Evolutionary conservation across 2,113 vertebrate species (phyloP).

Genomic region (Poicephalus meyeri): DNA sequence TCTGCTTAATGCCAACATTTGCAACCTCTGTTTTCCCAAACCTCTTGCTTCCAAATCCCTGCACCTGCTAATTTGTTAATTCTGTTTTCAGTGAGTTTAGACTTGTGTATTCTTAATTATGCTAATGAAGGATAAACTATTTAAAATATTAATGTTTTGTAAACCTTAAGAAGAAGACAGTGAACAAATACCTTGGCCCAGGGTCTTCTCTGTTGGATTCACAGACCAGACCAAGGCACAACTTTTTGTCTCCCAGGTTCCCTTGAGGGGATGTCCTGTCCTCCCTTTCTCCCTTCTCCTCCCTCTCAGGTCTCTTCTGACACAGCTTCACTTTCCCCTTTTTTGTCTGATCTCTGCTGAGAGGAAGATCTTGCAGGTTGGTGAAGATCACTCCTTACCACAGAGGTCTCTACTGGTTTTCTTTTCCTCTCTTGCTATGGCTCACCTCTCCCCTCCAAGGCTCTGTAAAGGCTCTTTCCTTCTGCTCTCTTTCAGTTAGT

Average conservation of each 20-base stretch:
- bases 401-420: neutral
- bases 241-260: neutral
- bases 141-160: slow-evolving; percentile 59
- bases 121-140: slow-evolving; percentile 51
- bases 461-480: neutral
- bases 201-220: neutral
- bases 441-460: neutral
- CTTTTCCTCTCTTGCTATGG: neutral
- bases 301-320: neutral
- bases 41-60: slow-evolving; percentile 52
- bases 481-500: neutral
- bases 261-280: neutral
- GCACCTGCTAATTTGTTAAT: slow-evolving; percentile 71
- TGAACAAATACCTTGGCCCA: neutral
- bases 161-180: slow-evolving; percentile 1
- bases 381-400: neutral
- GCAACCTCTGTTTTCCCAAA: slow-evolving; percentile 47
- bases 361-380: neutral
- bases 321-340: neutral
- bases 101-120: slow-evolving; percentile 65
- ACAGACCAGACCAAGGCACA: neutral
- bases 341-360: neutral
- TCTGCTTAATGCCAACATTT: slow-evolving; percentile 43
- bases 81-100: slow-evolving; percentile 69
- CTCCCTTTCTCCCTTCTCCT: neutral